phyloP scores from a whole-genome alignment of 2,797 vertebrate species.

The Esox lucius region DNA sequence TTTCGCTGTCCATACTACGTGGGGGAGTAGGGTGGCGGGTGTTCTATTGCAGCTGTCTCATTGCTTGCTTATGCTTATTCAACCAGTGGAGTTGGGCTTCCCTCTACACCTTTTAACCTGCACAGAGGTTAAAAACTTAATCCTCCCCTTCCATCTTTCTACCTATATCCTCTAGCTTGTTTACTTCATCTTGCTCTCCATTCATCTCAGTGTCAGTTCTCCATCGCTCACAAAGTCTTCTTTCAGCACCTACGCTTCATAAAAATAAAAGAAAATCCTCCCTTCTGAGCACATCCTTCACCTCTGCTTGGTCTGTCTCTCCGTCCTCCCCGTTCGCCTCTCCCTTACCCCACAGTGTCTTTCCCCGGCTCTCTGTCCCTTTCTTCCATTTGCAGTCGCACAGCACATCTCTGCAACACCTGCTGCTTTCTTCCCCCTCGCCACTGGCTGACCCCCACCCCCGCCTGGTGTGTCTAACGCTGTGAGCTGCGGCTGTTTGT shows the following conservation, averaged over 20 bases:
- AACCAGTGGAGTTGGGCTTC: slow-evolving; percentile 35
- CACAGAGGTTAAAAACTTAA: slow-evolving; percentile 21
- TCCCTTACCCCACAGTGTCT: background rate
- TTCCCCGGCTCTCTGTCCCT: background rate
- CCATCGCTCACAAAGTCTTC: slow-evolving; percentile 4
- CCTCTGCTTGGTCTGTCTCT: background rate
- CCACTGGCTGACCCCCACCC: slow-evolving; percentile 53
- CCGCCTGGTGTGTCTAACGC: slow-evolving; percentile 80
- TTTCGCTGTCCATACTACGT: slow-evolving; percentile 21
- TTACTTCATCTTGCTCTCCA: background rate
- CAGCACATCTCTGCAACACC: slow-evolving; percentile 60
- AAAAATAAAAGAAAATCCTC: background rate
- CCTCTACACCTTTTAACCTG: slow-evolving; percentile 38
- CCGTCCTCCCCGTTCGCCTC: background rate
- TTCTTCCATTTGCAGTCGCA: slow-evolving; percentile 29
- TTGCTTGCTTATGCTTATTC: slow-evolving; percentile 61
- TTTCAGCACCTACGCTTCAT: too few species aligned
- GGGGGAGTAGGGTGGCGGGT: slow-evolving; percentile 21
- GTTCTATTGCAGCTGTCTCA: slow-evolving; percentile 40
- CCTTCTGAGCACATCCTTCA: background rate
- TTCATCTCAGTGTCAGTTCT: background rate
- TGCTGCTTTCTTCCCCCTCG: slow-evolving; percentile 63
- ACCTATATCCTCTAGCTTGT: background rate
- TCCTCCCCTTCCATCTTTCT: background rate
- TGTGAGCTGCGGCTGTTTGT: slow-evolving; percentile 82